Base-by-base conservation (phyloP, 2,888 invertebrate genomes). In the Achlya flavicornis region DNA sequence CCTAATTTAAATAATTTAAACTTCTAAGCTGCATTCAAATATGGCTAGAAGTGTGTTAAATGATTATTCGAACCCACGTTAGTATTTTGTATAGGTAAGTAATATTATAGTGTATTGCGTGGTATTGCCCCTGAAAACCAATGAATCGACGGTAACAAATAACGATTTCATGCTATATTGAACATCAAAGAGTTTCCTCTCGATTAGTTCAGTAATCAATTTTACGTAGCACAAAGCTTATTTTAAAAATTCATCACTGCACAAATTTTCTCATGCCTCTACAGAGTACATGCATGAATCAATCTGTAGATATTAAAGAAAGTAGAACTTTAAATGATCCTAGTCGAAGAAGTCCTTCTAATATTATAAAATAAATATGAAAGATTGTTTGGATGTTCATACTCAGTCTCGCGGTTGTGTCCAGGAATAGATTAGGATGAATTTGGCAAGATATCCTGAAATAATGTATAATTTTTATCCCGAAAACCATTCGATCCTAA, bases 121-220 rank as follows among this genome's bases (percentile, higher is more conserved):
- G 65, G n/a, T n/a, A n/a, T 26, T 72, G 85, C 72, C 88, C 89
- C 78, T 91, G 90, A 88, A 89, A 88, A 75, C 68, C 82, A 79
- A 65, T 83, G 82, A 78, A 74, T 85, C 77, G 80, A 73, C 76
- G 81, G 60, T 14, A 35, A 59, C 38, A 41, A 43, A 81, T 77
- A 78, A 69, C 73, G 76, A 85, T 86, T 88, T 83, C 78, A 86
- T 79, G 87, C 78, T 76, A 81, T 83, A 77, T 73, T 84, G 78
- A 80, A 87, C 89, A 80, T 84, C 86, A 88, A 89, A 90, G 83
- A 80, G 86, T 85, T 90, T 87, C 86, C 89, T 86, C 84, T 86
- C 81, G 81, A 86, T 84, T 80, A 74, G 75, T 64, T 77, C 65
- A 53, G 63, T 83, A 83, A 86, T 88, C 84, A 81, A 85, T 87